Evolutionary conservation across 2,888 invertebrate genomes (phyloP).

Genomic region (Monochamus alternatus): DNA sequence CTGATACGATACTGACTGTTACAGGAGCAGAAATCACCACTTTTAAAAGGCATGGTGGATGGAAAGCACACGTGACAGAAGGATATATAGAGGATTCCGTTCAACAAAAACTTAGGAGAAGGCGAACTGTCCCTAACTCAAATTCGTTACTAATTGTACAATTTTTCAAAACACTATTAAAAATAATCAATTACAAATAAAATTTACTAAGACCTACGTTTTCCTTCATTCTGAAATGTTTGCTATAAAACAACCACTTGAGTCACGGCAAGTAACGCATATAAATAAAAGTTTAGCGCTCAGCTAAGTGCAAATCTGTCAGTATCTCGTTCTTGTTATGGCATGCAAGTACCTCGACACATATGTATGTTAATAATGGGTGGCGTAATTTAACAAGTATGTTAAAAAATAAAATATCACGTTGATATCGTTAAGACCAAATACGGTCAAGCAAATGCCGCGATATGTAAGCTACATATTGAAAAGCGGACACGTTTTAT

Average conservation of each 20-base stretch:
- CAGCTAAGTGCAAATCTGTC: not conserved
- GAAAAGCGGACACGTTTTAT: conserved; percentile 16
- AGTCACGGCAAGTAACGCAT: not conserved
- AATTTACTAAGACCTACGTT: too few species aligned
- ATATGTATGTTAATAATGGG: conserved; percentile 15
- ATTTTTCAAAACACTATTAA: too few species aligned
- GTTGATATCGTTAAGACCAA: conserved; percentile 25
- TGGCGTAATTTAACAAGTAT: conserved; percentile 13
- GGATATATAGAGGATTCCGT: too few species aligned
- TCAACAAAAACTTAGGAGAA: too few species aligned
- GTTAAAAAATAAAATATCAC: conserved; percentile 29
- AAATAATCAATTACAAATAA: too few species aligned
- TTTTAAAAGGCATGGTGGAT: too few species aligned
- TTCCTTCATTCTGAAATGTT: too few species aligned
- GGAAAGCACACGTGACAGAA: too few species aligned
- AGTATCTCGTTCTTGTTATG: not conserved
- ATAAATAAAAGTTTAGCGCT: not conserved
- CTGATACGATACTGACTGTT: too few species aligned
- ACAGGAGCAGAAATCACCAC: too few species aligned
- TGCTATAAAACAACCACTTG: not conserved
- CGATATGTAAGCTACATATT: not conserved
- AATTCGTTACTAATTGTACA: too few species aligned
- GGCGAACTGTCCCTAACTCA: too few species aligned
- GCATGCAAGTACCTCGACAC: conserved; percentile 11
- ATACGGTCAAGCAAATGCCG: conserved; percentile 9